These are phyloP conservation scores for Vespertilio murinus DNA, from an alignment of 2,797 vertebrate genomes.

Conservation along the genomic window DNA sequence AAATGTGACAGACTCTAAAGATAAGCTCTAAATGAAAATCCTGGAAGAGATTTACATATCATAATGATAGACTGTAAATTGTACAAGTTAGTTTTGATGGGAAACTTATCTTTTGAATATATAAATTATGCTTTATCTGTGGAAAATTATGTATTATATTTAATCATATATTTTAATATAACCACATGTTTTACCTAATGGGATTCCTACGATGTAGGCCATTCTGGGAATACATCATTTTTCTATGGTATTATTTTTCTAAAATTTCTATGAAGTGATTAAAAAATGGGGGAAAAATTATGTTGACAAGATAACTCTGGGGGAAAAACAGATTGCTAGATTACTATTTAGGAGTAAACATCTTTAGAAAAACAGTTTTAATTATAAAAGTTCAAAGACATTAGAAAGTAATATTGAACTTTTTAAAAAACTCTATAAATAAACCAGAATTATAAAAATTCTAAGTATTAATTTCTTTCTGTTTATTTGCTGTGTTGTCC, in stretches of 20 bases:
- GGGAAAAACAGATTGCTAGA: not conserved
- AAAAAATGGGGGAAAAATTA: not conserved
- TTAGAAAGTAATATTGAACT: not conserved
- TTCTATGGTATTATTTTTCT: not conserved
- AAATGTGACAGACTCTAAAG: not conserved
- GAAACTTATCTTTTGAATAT: not conserved
- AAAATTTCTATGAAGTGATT: not conserved
- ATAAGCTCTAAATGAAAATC: not conserved
- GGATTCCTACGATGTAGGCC: not conserved
- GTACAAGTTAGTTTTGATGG: not conserved
- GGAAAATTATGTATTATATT: not conserved
- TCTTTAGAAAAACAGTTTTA: not conserved
- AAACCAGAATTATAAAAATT: not conserved
- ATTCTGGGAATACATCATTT: not conserved
- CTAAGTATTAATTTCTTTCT: not conserved
- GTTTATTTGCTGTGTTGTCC: not conserved
- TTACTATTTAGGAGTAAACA: not conserved
- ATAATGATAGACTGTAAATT: not conserved
- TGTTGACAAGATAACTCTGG: not conserved
- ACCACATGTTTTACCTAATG: not conserved
- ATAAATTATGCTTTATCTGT: not conserved
- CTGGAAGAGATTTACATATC: not conserved
- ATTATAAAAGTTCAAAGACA: not conserved
- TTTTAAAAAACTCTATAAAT: not conserved
- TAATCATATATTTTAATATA: not conserved